Evolutionary conservation across 2,113 vertebrate species (phyloP).

Genomic region (Apodemus speciosus): DNA sequence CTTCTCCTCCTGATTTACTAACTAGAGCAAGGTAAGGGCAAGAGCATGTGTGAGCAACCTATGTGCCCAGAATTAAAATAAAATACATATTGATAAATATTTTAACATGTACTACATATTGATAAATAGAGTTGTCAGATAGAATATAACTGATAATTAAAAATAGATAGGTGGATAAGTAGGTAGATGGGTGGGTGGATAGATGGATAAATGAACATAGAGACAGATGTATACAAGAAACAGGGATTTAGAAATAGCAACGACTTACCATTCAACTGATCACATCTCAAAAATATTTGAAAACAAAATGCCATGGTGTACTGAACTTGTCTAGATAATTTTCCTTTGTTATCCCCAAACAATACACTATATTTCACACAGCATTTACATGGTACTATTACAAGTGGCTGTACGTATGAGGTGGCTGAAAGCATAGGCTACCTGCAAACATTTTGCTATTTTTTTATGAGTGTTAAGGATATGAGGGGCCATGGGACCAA

Average conservation of each 20-base stretch:
- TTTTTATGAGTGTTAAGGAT: not conserved
- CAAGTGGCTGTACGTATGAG: not conserved
- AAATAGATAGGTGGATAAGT: not conserved
- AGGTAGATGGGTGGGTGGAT: not conserved
- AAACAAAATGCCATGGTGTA: not conserved
- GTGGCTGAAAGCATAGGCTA: not conserved
- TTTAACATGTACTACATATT: not conserved
- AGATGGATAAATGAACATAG: no score
- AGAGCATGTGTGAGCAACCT: not conserved
- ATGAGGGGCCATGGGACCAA: no score
- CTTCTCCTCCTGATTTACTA: not conserved
- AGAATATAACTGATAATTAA: not conserved
- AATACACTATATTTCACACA: not conserved
- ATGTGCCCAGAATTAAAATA: not conserved
- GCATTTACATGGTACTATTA: not conserved
- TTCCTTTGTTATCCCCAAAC: not conserved
- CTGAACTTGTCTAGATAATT: not conserved
- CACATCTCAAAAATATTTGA: not conserved
- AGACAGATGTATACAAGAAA: not conserved
- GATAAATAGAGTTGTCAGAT: not conserved
- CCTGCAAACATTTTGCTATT: not conserved
- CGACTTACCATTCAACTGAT: not conserved
- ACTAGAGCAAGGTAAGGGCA: not conserved
- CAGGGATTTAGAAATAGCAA: not conserved
- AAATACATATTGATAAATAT: not conserved